Evolutionary conservation across 2,797 vertebrate species (phyloP).

Genomic region (Lacerta bilineata): DNA sequence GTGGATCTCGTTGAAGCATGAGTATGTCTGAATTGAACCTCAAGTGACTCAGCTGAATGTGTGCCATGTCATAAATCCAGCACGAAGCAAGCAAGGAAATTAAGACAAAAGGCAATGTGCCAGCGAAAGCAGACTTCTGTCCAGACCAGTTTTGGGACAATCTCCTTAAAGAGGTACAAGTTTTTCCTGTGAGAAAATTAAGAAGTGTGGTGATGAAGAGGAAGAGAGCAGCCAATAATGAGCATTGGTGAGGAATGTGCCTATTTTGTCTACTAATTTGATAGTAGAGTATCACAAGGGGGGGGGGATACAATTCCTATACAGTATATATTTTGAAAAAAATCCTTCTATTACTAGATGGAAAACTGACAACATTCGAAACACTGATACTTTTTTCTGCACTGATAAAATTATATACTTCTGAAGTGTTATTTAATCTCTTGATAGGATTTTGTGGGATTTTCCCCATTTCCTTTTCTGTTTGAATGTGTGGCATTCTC

Average conservation of each 20-base stretch:
- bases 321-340: background rate
- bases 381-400: constrained; percentile 51
- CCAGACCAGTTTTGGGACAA: background rate
- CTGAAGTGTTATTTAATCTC: constrained; percentile 60
- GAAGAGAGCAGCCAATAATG: background rate
- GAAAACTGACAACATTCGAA: constrained; percentile 57
- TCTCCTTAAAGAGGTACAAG: background rate
- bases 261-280: background rate
- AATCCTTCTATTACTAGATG: constrained; percentile 49
- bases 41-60: background rate
- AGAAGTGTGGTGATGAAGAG: background rate
- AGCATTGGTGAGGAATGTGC: background rate
- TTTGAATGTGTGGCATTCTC: background rate
- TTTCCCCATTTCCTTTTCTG: constrained; percentile 8
- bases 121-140: background rate
- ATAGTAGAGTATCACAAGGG: background rate
- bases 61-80: background rate
- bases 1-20: too few species aligned
- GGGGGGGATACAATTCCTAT: too few species aligned
- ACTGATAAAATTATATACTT: constrained; percentile 61
- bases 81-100: background rate
- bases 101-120: background rate
- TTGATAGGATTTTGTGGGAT: constrained; percentile 21
- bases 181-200: background rate
- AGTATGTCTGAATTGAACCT: too few species aligned